Evolutionary conservation across 2,113 vertebrate species (phyloP), one percentile per base, ranked within the genome.

Genomic region (Pterocles burchelli): DNA sequence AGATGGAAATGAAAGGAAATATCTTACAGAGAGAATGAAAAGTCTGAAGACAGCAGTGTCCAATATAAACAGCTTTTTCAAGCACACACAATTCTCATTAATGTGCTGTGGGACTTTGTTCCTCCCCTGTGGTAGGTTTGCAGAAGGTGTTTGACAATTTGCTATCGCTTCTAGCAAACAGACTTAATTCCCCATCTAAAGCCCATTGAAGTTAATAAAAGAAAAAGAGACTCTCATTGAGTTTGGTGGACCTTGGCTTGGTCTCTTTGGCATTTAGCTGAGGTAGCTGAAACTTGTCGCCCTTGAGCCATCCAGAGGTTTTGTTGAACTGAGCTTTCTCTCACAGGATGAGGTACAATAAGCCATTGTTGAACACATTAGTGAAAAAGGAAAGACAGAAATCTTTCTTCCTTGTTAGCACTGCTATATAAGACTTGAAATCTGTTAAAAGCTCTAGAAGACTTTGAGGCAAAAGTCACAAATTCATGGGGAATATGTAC

Each of bases 1-100:
- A 75, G 66, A 28, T 28, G 38, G n/a, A 88, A 93, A 90, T 76
- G 17, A 93, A 91, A 84, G 57, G 16, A 76, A 88, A 83, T 31
- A 49, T 57, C 45, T 91, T 76, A 52, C 25, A 94, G 77, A 76
- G 85, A 34, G 25, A 29, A 10, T 36, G 55, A 85, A 51, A 58
- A 38, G 34, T 45, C 71, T 90, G 75, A 58, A 77, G 79, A 73
- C 63, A 93, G 22, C 58, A 77, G n/a, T 36, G 51, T 73, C 79
- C 82, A 83, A 62, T 28, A 80, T 15, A 94, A 95, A 71, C 76
- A 97, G 36, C 55, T 85, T 90, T 88, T 91, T 71, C 21, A 73
- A 88, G 67, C 33, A 29, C 43, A 59, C 10, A 5, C 33, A 55
- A 13, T 86, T 63, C 79, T 77, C 52, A 83, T 86, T 94, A 88